These are phyloP conservation scores for Luffia ferchaultella DNA, from an alignment of 2,888 invertebrate genomes.

Conservation along the genomic window DNA sequence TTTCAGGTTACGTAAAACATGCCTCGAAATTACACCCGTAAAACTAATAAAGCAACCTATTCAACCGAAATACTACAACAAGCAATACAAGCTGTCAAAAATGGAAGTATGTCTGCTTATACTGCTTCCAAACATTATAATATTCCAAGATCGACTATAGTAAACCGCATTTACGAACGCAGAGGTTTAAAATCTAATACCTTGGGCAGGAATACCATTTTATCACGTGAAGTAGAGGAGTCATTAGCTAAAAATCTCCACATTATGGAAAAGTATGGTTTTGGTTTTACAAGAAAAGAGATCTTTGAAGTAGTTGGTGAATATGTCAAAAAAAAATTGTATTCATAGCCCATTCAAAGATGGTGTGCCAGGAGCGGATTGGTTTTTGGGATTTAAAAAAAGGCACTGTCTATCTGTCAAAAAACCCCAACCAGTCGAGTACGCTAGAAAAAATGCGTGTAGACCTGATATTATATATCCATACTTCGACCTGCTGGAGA, in stretches of 20 bases:
- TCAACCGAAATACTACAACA: no score
- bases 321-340: slow-evolving; percentile 19
- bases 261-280: slow-evolving; percentile 23
- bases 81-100: no score
- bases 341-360: slow-evolving; percentile 23
- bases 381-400: slow-evolving; percentile 22
- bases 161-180: no score
- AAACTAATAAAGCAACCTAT: no score
- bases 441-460: slow-evolving; percentile 17
- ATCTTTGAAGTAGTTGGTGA: slow-evolving; percentile 20
- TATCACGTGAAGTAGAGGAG: slow-evolving; percentile 20
- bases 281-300: slow-evolving; percentile 24
- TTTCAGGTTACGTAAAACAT: no score
- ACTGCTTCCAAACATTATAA: no score
- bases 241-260: slow-evolving; percentile 19
- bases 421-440: slow-evolving; percentile 29
- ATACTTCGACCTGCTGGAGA: slow-evolving; percentile 5
- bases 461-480: slow-evolving; percentile 11
- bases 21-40: no score
- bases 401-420: slow-evolving; percentile 25
- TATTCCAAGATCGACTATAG: no score
- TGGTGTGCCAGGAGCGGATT: slow-evolving; percentile 22
- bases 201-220: slow-evolving; percentile 17
- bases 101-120: no score
- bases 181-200: slow-evolving; percentile 15